Percentiles rank a stretch among this genome's conserved stretches.
Evolutionary conservation across 2,797 vertebrate species (phyloP).

Genomic region (Enteromius thamalakanensis): DNA sequence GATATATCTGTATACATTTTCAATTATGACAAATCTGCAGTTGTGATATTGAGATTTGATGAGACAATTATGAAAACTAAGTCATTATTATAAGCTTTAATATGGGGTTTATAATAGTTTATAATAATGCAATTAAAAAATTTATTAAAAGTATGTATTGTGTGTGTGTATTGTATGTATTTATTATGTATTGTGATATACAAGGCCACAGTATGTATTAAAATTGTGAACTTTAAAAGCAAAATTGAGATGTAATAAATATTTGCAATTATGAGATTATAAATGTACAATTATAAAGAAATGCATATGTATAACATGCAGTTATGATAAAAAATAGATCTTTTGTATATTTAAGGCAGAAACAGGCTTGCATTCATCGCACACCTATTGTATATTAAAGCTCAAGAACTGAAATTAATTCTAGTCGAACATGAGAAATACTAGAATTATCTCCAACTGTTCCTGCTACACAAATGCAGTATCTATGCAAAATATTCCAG

Average conservation of each 20-base stretch:
- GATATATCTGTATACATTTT: neutral
- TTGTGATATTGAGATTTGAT: neutral
- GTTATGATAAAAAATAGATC: neutral
- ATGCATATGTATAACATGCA: neutral
- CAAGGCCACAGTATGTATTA: neutral
- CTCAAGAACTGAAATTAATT: neutral
- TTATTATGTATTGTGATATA: neutral
- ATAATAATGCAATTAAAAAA: neutral
- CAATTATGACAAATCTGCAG: neutral
- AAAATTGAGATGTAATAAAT: neutral
- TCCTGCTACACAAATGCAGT: neutral
- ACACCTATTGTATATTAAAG: neutral
- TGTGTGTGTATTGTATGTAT: no score
- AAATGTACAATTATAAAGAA: neutral
- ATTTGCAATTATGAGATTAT: neutral
- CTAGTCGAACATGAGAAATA: neutral
- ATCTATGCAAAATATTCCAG: neutral
- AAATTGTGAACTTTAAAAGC: neutral
- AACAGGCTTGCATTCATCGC: constrained; percentile 1
- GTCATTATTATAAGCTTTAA: neutral
- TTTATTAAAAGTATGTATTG: neutral
- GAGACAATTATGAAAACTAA: neutral
- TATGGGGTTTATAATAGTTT: neutral
- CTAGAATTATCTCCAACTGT: neutral
- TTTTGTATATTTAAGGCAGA: neutral